Evolutionary conservation across 2,797 vertebrate species (phyloP).

Genomic region (Remorina albescens): DNA sequence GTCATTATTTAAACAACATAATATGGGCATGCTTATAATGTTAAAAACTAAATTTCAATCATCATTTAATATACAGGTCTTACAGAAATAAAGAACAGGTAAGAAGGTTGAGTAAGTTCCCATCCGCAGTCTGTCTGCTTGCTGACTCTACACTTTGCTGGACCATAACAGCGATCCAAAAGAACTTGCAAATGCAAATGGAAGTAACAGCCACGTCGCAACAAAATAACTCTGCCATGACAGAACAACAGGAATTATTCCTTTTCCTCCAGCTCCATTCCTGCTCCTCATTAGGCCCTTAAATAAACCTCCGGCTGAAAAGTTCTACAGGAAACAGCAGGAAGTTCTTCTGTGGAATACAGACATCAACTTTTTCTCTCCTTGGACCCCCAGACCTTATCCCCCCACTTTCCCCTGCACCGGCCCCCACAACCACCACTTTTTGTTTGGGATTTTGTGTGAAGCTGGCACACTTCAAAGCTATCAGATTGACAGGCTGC

Average conservation of each 20-base stretch:
- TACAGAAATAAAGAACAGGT: conserved; percentile 22
- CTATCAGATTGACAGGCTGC: conserved; percentile 79
- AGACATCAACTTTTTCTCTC: conserved; percentile 74
- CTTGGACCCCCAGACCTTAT: conserved; percentile 35
- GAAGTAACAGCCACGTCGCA: conserved; percentile 50
- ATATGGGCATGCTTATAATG: no score
- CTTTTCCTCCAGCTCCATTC: conserved; percentile 37
- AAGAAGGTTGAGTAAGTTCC: conserved; percentile 31
- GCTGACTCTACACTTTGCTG: conserved; percentile 44
- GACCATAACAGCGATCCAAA: conserved; percentile 36
- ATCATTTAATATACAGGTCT: conserved; percentile 2
- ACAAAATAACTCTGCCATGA: conserved; percentile 48
- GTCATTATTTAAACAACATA: no score
- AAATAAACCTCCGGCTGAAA: conserved; percentile 60
- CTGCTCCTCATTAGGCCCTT: conserved; percentile 72
- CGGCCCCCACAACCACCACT: neutral
- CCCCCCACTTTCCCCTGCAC: neutral
- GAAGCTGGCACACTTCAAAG: conserved; percentile 87
- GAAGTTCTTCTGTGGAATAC: conserved; percentile 69
- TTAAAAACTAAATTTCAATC: no score
- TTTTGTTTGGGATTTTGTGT: conserved; percentile 77
- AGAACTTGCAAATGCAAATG: conserved; percentile 65
- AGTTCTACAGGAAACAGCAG: conserved; percentile 53
- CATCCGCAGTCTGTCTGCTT: conserved; percentile 23
- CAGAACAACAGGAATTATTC: conserved; percentile 48